Base-by-base conservation (phyloP, 1,140 invertebrate species). In the Cotesia chilonis region DNA sequence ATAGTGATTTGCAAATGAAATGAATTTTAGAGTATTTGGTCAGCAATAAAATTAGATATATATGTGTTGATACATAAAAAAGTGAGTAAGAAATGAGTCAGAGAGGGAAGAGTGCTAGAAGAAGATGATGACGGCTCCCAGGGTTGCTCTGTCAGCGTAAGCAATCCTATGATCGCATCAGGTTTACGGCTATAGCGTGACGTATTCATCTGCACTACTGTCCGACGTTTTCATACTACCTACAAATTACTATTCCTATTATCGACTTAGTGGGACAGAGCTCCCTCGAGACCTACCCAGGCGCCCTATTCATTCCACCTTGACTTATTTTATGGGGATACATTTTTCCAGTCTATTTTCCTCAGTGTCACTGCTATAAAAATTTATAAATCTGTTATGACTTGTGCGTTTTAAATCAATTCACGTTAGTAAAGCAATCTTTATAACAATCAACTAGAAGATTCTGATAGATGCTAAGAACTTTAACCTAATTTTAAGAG, bases 121-220 rank as follows among this genome's bases (percentile, higher is more conserved):
- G 80, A 81, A 83, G 81, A 80, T 82, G 82, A 84, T 84, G 84
- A 86, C 83, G 81, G 84, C 76, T 85, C 82, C 83, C 83, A 73
- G 79, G 81, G 83, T 79, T 84, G 84, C 81, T 73, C 78, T 78
- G 82, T 84, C 83, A 84, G 82, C 80, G 82, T 82, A 81, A 84
- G 81, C 82, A 81, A 79, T 84, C 82, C 76, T 80, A 71, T 81
- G 80, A 84, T 84, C 84, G 82, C 82, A 81, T 83, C 79, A 80
- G 76, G 82, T 85, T 86, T 86, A 85, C 84, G 80, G 81, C 84
- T 78, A 78, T 78, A 77, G 80, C 85, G 85, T 85, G 83, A 85
- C 82, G 80, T 83, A 83, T 83, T 85, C 84, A 80, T 84, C 81
- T 81, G 76, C 66, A 47, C 36, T 28, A 28, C 47, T 38, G 66